Base-by-base conservation (phyloP, 1,140 invertebrate genomes). In the Chironomus tepperi region DNA sequence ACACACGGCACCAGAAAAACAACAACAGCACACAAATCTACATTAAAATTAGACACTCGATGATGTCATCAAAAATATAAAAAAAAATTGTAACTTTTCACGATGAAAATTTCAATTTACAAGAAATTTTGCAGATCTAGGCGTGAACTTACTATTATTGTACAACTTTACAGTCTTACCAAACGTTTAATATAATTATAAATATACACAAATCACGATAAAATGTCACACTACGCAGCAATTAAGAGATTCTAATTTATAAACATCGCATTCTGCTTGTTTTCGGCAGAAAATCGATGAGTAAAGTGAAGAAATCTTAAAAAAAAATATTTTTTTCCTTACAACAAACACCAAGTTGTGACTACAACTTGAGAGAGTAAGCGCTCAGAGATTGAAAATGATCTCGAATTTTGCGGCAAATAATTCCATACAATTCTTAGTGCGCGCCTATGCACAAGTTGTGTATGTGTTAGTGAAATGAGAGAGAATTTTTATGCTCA, bases 261-360 rank as follows among this genome's bases (percentile, higher is more conserved):
- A 70, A 70, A 6, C 16, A 19, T 70, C 65, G 65, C 16, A 70
- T 70, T 70, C 19, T 70, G 65, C 16, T 21, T 70, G 65, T 18
- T 70, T 70, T 70, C 16, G 65, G 19, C 65, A 70, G 19, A 70
- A 70, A 70, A 70, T 70, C 65, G 65, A 70, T 70, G 65, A 70
- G 18, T 19, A 70, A 70, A 70, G 16, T 70, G 19, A 70, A 70
- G 16, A 19, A 18, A 70, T 70, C 19, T 70, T 70, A 19, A 19
- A 34, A 34, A 34, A 34, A 34, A 34, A 34, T 2, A 2, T 2
- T 70, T 18, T 19, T 70, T 21, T 70, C 19, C 16, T 19, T 19
- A 19, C 18, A 70, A 70, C n/a, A 70, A 10, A 19, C 19, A 18
- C 65, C 18, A 9, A 16, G 65, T 57, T 57, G n/a, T 57, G 12